Base-by-base conservation (phyloP, 2,113 vertebrate genomes). In the Mola mola region DNA sequence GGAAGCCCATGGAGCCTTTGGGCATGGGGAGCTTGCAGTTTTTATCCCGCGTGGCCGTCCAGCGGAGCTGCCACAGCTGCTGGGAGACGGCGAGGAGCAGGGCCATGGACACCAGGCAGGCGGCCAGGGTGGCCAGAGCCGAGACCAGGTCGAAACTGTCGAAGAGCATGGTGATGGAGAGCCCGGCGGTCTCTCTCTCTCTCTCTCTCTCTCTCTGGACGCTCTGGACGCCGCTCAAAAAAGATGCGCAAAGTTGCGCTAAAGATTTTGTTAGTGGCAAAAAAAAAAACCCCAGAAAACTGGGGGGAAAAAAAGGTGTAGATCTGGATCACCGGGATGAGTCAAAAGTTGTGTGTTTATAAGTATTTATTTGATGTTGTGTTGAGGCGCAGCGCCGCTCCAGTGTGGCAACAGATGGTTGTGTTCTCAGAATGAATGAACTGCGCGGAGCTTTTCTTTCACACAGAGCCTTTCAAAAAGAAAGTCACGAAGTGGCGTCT, bases 1-100 rank as follows among this genome's bases (percentile, higher is more conserved):
- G 97, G 91, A 98, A 97, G 75, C 97, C 97, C 97, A 98, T 98
- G 82, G 96, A 98, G 75, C 97, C 97, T 78, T 95, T 96, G 22
- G 97, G 97, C 90, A 98, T 95, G 46, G 97, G 96, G 51, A 98
- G 89, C 81, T 95, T 96, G 94, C 95, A 96, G 93, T 88, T 94
- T 87, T 95, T 96, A 91, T 98, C 97, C 73, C 97, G 94, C 74
- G 95, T 97, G 59, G 95, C 94, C 42, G 95, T 95, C 97, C 97
- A 97, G 44, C 97, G 89, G 62, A 96, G 93, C 89, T 97, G 95
- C 97, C 97, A 98, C 79, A 98, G 93, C 91, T 97, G 96, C 91
- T 96, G 96, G 82, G 95, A 96, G 66, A 97, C 95, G 50, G 94
- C 95, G 89, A 96, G 91, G 40, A 98, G 93, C 83, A 98, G 92